These are phyloP conservation scores for Pachymerium ferrugineum DNA, from an alignment of 2,888 invertebrate genomes.

Conservation along the genomic window DNA sequence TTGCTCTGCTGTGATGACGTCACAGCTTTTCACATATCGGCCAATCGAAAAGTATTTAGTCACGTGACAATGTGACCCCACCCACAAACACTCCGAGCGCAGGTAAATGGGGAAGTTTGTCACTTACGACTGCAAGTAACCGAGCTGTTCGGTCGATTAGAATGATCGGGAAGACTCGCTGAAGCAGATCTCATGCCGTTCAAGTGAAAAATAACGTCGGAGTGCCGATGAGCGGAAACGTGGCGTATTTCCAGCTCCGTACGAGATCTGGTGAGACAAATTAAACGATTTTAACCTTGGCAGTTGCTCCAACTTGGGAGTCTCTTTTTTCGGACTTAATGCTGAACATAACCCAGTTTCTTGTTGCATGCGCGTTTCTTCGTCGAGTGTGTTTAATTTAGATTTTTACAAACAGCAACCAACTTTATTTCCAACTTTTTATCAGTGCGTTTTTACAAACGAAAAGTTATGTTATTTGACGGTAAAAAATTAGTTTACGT, in stretches of 20 bases:
- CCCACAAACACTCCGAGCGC: neutral
- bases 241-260: neutral
- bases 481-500: neutral
- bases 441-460: neutral
- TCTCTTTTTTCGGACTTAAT: neutral
- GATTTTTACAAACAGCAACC: neutral
- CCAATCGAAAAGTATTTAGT: neutral
- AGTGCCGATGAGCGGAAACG: neutral
- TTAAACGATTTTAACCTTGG: constrained; percentile 2
- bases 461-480: neutral
- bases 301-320: neutral
- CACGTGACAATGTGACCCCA: neutral
- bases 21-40: neutral
- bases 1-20: neutral
- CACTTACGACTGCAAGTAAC: neutral
- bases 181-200: neutral
- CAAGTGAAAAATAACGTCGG: neutral
- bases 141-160: constrained; percentile 2
- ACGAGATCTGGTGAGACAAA: neutral
- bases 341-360: neutral
- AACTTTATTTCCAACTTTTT: neutral
- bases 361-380: neutral
- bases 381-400: neutral
- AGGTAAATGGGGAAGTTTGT: neutral
- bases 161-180: neutral